phyloP scores from a whole-genome alignment of 23 tunicate species.

The Clavelina lepadiformis region DNA sequence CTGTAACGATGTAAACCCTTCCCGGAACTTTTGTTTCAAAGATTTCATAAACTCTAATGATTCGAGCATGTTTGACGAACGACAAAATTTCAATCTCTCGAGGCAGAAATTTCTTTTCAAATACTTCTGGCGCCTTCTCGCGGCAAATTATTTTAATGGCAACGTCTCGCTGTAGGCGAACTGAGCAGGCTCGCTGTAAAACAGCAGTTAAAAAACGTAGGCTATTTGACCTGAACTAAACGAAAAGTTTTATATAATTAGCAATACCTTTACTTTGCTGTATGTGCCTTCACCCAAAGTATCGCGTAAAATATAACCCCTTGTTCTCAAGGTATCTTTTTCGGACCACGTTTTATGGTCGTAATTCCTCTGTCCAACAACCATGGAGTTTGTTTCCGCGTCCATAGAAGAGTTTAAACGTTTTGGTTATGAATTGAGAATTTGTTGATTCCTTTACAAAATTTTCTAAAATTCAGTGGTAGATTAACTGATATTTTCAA shows the following conservation, averaged over 20 bases:
- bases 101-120: conserved; percentile 75
- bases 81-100: conserved; percentile 81
- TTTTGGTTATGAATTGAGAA: too few relatives aligned
- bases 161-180: conserved; percentile 48
- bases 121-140: conserved; percentile 58
- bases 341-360: too few relatives aligned
- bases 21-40: conserved; percentile 59
- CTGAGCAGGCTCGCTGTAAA: conserved; percentile 52
- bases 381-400: too few relatives aligned
- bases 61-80: conserved; percentile 49
- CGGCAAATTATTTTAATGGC: conserved; percentile 84
- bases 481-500: too few relatives aligned
- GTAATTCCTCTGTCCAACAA: too few relatives aligned
- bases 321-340: conserved; percentile 27
- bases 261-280: conserved; percentile 97
- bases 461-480: too few relatives aligned
- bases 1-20: conserved; percentile 80
- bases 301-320: conserved; percentile 32
- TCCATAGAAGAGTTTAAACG: too few relatives aligned
- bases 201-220: not conserved
- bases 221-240: too few relatives aligned
- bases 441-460: too few relatives aligned
- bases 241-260: too few relatives aligned
- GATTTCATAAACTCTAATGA: conserved; percentile 71
- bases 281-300: conserved; percentile 79